These are phyloP conservation scores for Tachysurus fulvidraco DNA, from an alignment of 2,113 vertebrate species.

Conservation along the genomic window DNA sequence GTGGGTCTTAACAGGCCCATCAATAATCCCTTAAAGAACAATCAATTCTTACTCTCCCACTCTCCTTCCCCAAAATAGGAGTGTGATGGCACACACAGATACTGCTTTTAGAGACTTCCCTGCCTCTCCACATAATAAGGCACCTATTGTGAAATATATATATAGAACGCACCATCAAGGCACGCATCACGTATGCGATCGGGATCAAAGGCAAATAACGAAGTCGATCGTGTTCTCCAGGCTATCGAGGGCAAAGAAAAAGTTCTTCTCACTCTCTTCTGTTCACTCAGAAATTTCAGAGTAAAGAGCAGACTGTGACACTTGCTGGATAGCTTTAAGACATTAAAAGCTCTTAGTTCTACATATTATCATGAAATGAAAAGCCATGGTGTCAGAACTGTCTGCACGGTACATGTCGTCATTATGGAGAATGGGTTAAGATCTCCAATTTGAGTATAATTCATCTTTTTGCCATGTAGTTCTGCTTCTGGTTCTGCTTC, in stretches of 20 bases:
- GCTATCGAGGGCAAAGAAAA: not conserved
- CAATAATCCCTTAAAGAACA: slow-evolving; percentile 49
- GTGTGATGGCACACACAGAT: slow-evolving; percentile 17
- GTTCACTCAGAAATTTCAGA: not conserved
- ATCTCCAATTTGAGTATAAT: slow-evolving; percentile 16
- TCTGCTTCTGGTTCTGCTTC: slow-evolving; percentile 16
- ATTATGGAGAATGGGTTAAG: not conserved
- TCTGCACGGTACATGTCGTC: not conserved
- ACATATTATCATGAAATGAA: slow-evolving; percentile 6
- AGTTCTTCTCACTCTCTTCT: not conserved
- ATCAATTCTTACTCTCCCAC: slow-evolving; percentile 33
- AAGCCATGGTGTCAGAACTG: not conserved
- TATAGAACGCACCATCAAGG: slow-evolving; percentile 6
- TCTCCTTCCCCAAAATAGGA: slow-evolving; percentile 20
- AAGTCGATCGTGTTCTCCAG: slow-evolving; percentile 14
- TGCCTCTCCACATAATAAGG: slow-evolving; percentile 30
- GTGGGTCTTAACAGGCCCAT: slow-evolving; percentile 41
- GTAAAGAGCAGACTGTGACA: not conserved
- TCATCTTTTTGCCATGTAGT: slow-evolving; percentile 38
- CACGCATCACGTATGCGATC: slow-evolving; percentile 9
- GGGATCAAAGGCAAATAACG: slow-evolving; percentile 30
- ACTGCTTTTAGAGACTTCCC: slow-evolving; percentile 27
- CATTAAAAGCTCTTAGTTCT: not conserved
- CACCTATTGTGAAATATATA: slow-evolving; percentile 34
- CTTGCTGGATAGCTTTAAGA: not conserved